Base-by-base conservation (phyloP, 2,113 vertebrate genomes). In the Tychaedon coryphoeus region DNA sequence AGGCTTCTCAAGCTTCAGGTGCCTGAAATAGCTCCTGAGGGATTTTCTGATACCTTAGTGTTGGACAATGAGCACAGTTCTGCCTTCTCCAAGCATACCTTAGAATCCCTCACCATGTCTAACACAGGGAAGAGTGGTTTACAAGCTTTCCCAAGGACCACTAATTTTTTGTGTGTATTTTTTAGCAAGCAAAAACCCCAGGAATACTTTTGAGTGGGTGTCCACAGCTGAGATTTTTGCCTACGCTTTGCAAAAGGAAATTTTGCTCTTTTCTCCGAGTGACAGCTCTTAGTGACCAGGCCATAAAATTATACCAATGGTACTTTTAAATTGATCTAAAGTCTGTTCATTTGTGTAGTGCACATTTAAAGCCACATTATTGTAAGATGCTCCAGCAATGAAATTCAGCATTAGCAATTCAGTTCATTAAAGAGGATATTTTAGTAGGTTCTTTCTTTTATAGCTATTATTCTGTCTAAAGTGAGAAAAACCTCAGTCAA, bases 351-450 rank as follows among this genome's bases (percentile, higher is more conserved):
- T 95, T 88, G 75, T 73, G 54, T 90, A 60, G 74, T 36, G 88
- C 88, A 70, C 88, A 94, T 96, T 95, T 94, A 96, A 79, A 90
- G 81, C 62, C 74, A 94, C 78, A 69, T 94, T 95, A 95, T 5
- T 61, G 51, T 61, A 92, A 92, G 94, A 91, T 75, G 85, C 71
- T 90, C 29, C 90, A 79, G 95, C 93, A 95, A 70, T 92, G 92
- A 92, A 94, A 95, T 92, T 90, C 61, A 85, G 81, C 83, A 84
- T 96, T 76, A 90, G 81, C 85, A 91, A 92, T 95, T 93, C 87
- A 83, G 85, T 91, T 94, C 93, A 95, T 96, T 97, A 95, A 91
- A 92, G 94, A 91, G 47, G 77, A 25, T 94, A 86, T 95, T 95
- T 94, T 77, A 94, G 92, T 66, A 78, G 78, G 47, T 83, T 95